Evolutionary conservation across 2,113 vertebrate genomes (phyloP).

Genomic region (Puffinus mauretanicus): DNA sequence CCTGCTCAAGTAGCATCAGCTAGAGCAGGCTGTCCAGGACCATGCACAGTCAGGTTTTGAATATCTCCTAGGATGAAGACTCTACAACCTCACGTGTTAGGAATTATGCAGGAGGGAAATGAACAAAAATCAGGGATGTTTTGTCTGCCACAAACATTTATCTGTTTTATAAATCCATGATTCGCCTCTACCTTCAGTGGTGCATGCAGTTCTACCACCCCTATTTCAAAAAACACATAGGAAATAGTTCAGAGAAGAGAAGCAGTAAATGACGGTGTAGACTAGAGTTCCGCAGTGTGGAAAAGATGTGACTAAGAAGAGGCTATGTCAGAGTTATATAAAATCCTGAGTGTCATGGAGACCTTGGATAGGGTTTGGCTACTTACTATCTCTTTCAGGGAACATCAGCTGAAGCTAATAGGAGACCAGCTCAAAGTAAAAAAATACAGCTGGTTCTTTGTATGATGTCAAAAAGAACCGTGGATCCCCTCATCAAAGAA

Average conservation of each 20-base stretch:
- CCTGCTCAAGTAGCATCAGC: not conserved
- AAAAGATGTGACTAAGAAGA: not conserved
- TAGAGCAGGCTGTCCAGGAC: not conserved
- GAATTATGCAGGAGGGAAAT: not conserved
- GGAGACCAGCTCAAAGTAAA: not conserved
- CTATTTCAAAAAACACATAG: not conserved
- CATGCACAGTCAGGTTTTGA: not conserved
- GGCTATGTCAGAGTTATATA: not conserved
- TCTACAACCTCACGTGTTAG: not conserved
- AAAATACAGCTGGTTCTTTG: not conserved
- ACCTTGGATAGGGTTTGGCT: not conserved
- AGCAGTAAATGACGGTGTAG: not conserved
- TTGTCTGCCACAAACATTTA: not conserved
- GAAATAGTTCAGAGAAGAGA: not conserved
- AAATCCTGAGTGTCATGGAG: not conserved
- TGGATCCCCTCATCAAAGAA: not conserved
- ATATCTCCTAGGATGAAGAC: not conserved
- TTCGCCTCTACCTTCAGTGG: not conserved
- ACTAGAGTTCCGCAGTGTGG: not conserved
- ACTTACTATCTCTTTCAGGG: not conserved
- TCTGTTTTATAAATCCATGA: not conserved
- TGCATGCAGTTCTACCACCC: not conserved
- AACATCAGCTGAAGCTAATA: not conserved
- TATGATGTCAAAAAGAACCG: not conserved
- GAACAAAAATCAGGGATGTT: not conserved